These are phyloP conservation scores for Amia ocellicauda DNA, from an alignment of 2,113 vertebrate species.

Conservation along the genomic window DNA sequence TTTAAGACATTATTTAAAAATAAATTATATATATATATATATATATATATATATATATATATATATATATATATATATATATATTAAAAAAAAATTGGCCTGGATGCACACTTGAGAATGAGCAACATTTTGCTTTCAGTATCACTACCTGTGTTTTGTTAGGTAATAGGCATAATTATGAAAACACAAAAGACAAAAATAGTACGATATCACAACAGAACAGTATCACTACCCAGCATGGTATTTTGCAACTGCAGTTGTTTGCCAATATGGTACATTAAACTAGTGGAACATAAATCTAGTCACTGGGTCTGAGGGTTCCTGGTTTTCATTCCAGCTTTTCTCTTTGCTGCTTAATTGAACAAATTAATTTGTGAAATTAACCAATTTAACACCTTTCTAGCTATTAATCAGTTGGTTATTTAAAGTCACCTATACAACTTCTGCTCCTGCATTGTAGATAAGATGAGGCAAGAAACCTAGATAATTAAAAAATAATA, in stretches of 20 bases:
- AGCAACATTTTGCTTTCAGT: too few relatives aligned
- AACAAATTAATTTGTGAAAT: constrained; percentile 65
- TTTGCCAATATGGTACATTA: not conserved
- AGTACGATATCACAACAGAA: not conserved
- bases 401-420: constrained; percentile 67
- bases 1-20: too few relatives aligned
- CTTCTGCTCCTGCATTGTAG: too few relatives aligned
- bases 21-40: too few relatives aligned
- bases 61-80: too few relatives aligned
- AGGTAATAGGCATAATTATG: not conserved
- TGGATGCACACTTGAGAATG: too few relatives aligned
- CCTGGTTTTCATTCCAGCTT: constrained; percentile 31
- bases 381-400: constrained; percentile 54
- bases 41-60: too few relatives aligned
- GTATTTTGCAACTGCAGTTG: not conserved
- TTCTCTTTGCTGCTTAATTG: constrained; percentile 54
- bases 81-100: too few relatives aligned
- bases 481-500: too few relatives aligned
- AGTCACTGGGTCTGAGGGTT: constrained; percentile 3
- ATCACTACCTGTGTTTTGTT: too few relatives aligned
- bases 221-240: not conserved
- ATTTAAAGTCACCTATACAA: constrained; percentile 60
- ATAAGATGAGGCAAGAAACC: too few relatives aligned
- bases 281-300: constrained; percentile 5
- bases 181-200: not conserved